Conservation (phyloP, 2,113 vertebrate species). For the Uropsilus gracilis region DNA sequence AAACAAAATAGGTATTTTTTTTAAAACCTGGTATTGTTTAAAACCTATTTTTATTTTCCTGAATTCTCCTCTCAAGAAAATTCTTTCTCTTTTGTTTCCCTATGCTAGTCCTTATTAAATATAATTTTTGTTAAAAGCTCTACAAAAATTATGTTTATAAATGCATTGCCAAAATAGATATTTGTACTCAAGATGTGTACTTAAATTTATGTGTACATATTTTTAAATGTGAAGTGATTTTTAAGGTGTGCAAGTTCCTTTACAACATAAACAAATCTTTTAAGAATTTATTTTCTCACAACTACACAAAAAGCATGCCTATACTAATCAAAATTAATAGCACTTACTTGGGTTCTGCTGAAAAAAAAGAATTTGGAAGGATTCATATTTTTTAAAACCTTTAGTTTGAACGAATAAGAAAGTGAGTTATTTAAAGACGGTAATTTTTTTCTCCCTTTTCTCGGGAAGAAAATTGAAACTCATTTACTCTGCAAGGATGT, state of each 20-base stretch:
- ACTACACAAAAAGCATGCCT: not conserved
- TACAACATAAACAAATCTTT: not conserved
- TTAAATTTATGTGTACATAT: not conserved
- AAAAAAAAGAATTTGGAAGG: not conserved
- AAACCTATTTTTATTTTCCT: not conserved
- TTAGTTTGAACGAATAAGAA: not conserved
- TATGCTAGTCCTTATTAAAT: not conserved
- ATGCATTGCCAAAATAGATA: not conserved
- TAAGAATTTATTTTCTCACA: not conserved
- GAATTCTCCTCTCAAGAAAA: not conserved
- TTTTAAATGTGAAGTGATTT: not conserved
- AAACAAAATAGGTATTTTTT: slow-evolving; percentile 44
- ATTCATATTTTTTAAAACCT: not conserved
- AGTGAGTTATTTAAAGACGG: not conserved
- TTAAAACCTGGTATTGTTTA: not conserved
- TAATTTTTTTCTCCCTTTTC: not conserved
- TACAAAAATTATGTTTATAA: not conserved
- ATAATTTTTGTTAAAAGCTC: slow-evolving; percentile 19
- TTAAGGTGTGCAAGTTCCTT: not conserved
- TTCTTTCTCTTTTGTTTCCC: slow-evolving; percentile 14
- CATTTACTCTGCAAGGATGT: not conserved
- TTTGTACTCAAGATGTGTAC: not conserved
- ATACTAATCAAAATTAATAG: not conserved
- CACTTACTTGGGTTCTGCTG: not conserved
- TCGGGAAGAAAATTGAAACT: not conserved